Evolutionary conservation across 1,140 invertebrate genomes (phyloP), one percentile per base, ranked within the genome.

Genomic region (Ceratina japonica): DNA sequence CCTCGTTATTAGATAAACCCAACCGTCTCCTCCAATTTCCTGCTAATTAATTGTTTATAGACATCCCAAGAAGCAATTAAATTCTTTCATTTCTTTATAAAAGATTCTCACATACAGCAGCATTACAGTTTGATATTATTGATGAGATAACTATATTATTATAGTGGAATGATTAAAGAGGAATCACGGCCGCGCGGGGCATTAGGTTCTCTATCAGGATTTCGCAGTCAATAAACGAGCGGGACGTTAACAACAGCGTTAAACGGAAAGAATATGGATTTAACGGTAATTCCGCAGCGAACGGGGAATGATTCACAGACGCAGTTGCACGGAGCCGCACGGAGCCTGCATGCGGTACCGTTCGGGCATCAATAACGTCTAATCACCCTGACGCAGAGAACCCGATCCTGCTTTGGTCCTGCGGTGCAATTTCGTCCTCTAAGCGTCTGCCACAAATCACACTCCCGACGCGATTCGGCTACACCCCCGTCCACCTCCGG

Each of bases 381-480:
- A 91, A 91, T 91, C 89, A 89, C 87, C 87, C 79, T 84, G 84
- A 76, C 63, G 86, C 79, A 84, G 85, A 88, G 86, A 44, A 44
- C 37, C 86, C 89, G 88, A 89, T 89, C 84, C 83, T 76, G 86
- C 80, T 85, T 44, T 81, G 88, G 87, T 90, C 86, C 86, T 88
- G 87, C 79, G 78, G 61, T 66, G 89, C 87, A 92, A 92, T 91
- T 92, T 91, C 90, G 88, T 89, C 87, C 90, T 86, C 84, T 91
- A 91, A 91, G 89, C 90, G 89, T 87, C 80, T 86, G 73, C 86
- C 86, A 91, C 90, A 91, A 92, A 92, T 92, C 91, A 91, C 90
- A 84, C 83, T 44, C 65, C 66, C 61, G 79, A 75, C 84, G 81
- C 89, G 83, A 89, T 89, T 86, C 81, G 69, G 75, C 64, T 71